phyloP scores from a whole-genome alignment of 2,888 invertebrate genomes.

The Zhengitettix transpicula region DNA sequence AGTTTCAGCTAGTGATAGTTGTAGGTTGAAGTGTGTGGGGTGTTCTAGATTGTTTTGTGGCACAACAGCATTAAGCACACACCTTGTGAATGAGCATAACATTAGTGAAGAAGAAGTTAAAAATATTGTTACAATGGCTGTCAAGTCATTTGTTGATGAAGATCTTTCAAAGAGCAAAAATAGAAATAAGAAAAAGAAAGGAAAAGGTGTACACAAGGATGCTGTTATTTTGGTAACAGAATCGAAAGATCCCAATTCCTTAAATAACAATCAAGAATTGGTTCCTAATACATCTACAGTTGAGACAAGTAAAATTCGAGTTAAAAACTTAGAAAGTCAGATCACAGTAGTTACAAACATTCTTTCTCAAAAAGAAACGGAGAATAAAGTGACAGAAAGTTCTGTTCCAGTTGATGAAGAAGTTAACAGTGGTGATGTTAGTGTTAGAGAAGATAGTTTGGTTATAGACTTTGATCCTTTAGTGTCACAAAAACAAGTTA shows the following conservation, averaged over 20 bases:
- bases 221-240: conserved; percentile 1
- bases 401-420: too few species aligned
- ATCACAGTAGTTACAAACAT: too few species aligned
- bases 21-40: conserved; percentile 7
- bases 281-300: too few species aligned
- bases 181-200: conserved; percentile 28
- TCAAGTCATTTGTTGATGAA: conserved; percentile 22
- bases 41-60: conserved; percentile 9
- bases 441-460: background rate
- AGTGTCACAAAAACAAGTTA: background rate
- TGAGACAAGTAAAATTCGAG: conserved; percentile 5
- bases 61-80: conserved; percentile 38
- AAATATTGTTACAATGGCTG: conserved; percentile 37
- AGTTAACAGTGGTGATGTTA: background rate
- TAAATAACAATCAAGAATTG: too few species aligned
- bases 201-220: conserved; percentile 21
- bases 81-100: conserved; percentile 40
- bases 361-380: too few species aligned
- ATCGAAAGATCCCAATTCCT: too few species aligned
- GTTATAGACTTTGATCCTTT: conserved; percentile 2
- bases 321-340: conserved; percentile 5
- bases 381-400: too few species aligned
- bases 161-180: conserved; percentile 28
- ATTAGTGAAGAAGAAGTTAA: conserved; percentile 42
- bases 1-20: background rate